Evolutionary conservation across 2,797 vertebrate species (phyloP).

Genomic region (Platalea minor): DNA sequence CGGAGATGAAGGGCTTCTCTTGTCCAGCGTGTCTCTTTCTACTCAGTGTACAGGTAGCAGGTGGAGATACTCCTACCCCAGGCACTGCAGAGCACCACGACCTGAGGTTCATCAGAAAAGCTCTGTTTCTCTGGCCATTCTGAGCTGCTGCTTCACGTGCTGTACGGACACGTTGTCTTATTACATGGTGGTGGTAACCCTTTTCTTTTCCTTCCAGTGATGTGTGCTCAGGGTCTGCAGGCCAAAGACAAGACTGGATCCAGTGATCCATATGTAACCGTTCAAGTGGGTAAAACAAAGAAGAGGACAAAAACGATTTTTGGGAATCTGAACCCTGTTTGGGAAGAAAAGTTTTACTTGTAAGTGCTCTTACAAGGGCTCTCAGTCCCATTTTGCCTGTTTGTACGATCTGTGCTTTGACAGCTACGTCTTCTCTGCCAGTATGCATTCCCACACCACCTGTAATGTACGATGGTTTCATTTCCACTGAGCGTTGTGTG

Average conservation of each 20-base stretch:
- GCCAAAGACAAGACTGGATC: conserved; percentile 98
- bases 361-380: conserved; percentile 75
- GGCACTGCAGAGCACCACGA: background rate
- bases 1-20: background rate
- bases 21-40: background rate
- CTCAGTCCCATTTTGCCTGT: background rate
- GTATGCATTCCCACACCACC: background rate
- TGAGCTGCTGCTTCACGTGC: accelerated
- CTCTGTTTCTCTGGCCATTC: background rate
- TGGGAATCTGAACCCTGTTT: conserved; percentile 96
- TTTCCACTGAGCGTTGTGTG: background rate
- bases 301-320: conserved; percentile 98
- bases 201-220: conserved; percentile 75
- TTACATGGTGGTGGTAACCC: background rate
- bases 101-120: background rate
- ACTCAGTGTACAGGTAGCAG: background rate
- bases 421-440: background rate
- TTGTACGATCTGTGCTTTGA: background rate
- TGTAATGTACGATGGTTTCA: background rate
- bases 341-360: conserved; percentile 99
- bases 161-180: accelerated
- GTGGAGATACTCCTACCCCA: background rate
- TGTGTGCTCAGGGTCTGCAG: conserved; percentile 96
- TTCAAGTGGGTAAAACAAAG: conserved; percentile 98
- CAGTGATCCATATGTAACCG: conserved; percentile 97